These are phyloP conservation scores for Synodontis membranacea DNA, from an alignment of 2,113 vertebrate genomes.

Conservation along the genomic window DNA sequence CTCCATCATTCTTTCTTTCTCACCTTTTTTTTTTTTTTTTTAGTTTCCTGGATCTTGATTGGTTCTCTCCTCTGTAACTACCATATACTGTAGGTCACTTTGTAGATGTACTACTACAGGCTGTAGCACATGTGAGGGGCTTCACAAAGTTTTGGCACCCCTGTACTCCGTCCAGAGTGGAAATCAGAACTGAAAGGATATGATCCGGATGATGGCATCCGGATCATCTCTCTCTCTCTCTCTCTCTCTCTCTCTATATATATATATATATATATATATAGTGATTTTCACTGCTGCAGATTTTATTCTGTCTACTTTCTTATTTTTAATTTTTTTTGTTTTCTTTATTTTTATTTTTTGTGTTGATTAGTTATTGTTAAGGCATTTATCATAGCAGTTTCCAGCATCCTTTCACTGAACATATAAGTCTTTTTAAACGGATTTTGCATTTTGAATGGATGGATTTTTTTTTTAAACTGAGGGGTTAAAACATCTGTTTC, in stretches of 20 bases:
- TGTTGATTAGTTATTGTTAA: no score
- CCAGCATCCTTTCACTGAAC: no score
- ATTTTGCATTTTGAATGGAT: not conserved
- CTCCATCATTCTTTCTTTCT: not conserved
- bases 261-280: no score
- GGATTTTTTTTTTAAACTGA: not conserved
- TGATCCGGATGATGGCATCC: not conserved
- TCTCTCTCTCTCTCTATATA: no score
- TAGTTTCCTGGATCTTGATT: not conserved
- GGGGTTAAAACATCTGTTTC: not conserved
- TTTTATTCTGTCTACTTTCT: not conserved
- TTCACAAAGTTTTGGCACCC: not conserved
- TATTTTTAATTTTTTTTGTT: not conserved
- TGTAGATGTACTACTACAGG: not conserved
- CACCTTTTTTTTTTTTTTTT: not conserved
- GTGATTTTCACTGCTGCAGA: not conserved
- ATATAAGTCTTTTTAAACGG: no score
- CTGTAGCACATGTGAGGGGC: not conserved
- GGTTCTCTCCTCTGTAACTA: not conserved
- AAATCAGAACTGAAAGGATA: not conserved
- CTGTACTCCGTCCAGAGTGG: not conserved
- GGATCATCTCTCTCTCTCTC: no score
- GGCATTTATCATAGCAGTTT: not conserved
- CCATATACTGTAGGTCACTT: not conserved
- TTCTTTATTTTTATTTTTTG: no score